A percentile compares a stretch with the other conserved stretches of the same genome.
phyloP scores from a whole-genome alignment of 1,140 invertebrate genomes.

The Formica selysi region DNA sequence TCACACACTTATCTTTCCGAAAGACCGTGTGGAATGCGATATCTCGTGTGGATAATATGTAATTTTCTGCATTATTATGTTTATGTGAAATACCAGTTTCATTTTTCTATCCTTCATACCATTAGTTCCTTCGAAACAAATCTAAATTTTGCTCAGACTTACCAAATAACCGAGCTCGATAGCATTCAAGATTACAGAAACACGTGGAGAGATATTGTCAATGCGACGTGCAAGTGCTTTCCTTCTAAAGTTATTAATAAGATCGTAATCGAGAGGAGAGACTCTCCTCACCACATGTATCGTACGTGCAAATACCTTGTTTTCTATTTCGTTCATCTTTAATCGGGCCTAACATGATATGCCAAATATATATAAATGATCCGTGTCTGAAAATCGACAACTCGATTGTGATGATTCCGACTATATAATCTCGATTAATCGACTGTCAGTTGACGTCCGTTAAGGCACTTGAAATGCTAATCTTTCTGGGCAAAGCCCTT shows the following conservation, averaged over 20 bases:
- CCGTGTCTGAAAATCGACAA: slow-evolving; percentile 21
- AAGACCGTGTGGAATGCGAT: background rate
- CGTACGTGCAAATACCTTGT: slow-evolving; percentile 32
- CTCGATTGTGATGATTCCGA: slow-evolving; percentile 42
- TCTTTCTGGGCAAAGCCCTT: slow-evolving; percentile 71
- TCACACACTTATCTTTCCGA: background rate
- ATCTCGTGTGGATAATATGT: background rate
- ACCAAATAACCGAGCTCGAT: background rate
- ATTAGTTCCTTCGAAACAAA: background rate
- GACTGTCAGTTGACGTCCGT: slow-evolving; percentile 72
- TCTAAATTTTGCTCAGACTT: slow-evolving; percentile 15
- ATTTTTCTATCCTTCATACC: background rate
- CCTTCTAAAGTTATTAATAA: slow-evolving; percentile 1
- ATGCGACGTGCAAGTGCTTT: background rate
- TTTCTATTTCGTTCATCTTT: slow-evolving; percentile 16
- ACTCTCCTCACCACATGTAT: background rate
- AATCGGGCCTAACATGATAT: background rate
- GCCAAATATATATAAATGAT: slow-evolving; percentile 39
- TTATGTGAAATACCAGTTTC: background rate
- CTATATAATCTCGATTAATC: slow-evolving; percentile 68
- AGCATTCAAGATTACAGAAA: background rate
- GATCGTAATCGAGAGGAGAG: background rate
- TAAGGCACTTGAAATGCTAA: slow-evolving; percentile 84
- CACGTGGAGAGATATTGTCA: background rate
- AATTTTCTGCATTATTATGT: background rate